phyloP scores from a whole-genome alignment of 1,140 invertebrate species.

The Drosophila ohnishii region DNA sequence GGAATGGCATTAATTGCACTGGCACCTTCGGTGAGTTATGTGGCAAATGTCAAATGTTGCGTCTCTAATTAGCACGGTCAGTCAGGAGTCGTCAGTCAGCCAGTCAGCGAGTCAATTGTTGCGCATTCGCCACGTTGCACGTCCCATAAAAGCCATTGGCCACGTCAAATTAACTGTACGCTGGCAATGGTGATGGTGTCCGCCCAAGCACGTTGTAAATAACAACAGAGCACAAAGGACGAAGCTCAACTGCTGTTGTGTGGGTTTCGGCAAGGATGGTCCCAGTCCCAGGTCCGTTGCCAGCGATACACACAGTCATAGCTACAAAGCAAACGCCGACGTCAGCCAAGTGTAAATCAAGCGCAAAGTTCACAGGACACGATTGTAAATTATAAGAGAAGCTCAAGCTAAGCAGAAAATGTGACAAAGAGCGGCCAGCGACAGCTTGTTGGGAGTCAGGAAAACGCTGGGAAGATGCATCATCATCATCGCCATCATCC shows the following conservation, averaged over 20 bases:
- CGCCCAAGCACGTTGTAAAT: conserved; percentile 67
- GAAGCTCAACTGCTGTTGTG: conserved; percentile 24
- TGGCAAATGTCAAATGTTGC: conserved; percentile 39
- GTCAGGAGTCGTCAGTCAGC: conserved; percentile 26
- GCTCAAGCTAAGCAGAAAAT: conserved; percentile 58
- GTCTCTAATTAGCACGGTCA: conserved; percentile 56
- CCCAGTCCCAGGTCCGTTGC: background rate
- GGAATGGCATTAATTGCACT: conserved; percentile 13
- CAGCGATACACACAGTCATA: conserved; percentile 11
- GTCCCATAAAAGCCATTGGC: conserved; percentile 49
- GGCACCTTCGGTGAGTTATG: conserved; percentile 11
- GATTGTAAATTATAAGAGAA: conserved; percentile 74
- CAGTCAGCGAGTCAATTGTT: conserved; percentile 57
- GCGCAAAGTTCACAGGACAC: conserved; percentile 70
- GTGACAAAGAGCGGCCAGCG: conserved; percentile 54
- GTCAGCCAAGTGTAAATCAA: conserved; percentile 77
- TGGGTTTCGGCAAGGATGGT: background rate
- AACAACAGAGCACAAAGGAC: conserved; percentile 63
- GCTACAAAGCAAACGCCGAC: conserved; percentile 65
- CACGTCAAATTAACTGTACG: conserved; percentile 67
- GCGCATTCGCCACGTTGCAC: conserved; percentile 49
- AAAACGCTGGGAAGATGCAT: conserved; percentile 13
- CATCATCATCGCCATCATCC: conserved; percentile 30
- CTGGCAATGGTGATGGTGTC: conserved; percentile 34
- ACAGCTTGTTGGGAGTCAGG: background rate